Percentiles rank a stretch among this genome's conserved stretches.
phyloP scores from a whole-genome alignment of 92 coral and sea anemone genomes.

The Blastomussa wellsi region DNA sequence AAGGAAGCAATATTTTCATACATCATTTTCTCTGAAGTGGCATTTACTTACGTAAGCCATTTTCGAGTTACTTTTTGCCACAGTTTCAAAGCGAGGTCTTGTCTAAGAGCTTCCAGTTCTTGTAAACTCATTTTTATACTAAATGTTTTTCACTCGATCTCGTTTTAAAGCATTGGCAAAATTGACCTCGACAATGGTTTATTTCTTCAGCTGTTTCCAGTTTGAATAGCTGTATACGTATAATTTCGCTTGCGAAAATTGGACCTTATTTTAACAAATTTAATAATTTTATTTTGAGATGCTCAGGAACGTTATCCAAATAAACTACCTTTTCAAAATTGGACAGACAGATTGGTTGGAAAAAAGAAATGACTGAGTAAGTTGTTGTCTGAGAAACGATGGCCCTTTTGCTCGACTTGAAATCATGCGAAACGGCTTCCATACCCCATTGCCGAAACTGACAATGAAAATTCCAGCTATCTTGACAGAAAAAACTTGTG shows the following conservation, averaged over 20 bases:
- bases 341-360: neutral
- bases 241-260: neutral
- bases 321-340: neutral
- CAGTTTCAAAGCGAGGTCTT: neutral
- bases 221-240: too few relatives aligned
- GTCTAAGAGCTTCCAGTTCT: neutral
- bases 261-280: neutral
- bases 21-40: slow-evolving; percentile 7
- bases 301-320: neutral
- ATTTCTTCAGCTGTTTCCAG: neutral
- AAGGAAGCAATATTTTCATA: neutral
- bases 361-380: neutral
- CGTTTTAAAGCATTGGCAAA: neutral
- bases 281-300: neutral
- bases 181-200: neutral
- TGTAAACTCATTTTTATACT: neutral
- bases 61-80: neutral
- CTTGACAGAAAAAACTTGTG: neutral
- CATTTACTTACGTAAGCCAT: neutral
- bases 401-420: neutral
- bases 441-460: neutral
- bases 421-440: neutral
- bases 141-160: neutral
- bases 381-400: neutral
- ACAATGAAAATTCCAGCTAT: neutral